Evolutionary conservation across 1,140 invertebrate species (phyloP).

Genomic region (Drosophila takahashii): DNA sequence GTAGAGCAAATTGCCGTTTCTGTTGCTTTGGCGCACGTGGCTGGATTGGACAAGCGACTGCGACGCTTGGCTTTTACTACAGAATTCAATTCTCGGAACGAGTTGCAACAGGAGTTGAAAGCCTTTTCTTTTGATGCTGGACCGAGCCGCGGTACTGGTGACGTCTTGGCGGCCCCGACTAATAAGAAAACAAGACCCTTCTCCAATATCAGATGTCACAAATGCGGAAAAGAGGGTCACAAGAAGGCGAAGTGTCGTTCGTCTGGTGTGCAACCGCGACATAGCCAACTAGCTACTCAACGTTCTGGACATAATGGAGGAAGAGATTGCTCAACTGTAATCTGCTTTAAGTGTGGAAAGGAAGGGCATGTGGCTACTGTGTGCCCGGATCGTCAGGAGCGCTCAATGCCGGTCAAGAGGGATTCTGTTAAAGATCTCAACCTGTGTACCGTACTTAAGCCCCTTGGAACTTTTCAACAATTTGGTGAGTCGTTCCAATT

Average conservation of each 20-base stretch:
- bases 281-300: neutral
- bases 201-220: neutral
- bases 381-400: too few relatives aligned
- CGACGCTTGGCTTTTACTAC: too few relatives aligned
- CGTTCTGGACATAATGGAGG: neutral
- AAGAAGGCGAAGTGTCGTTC: too few relatives aligned
- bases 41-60: neutral
- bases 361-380: too few relatives aligned
- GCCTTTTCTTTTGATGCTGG: neutral
- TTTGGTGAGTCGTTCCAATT: too few relatives aligned
- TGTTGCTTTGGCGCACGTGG: neutral
- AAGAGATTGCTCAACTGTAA: neutral
- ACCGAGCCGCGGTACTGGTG: neutral
- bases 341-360: neutral
- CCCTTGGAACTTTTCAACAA: too few relatives aligned
- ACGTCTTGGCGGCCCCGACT: neutral
- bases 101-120: too few relatives aligned
- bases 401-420: too few relatives aligned
- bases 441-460: too few relatives aligned
- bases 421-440: too few relatives aligned
- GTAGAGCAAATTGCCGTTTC: constrained; percentile 2
- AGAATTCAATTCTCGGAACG: too few relatives aligned
- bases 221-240: too few relatives aligned
- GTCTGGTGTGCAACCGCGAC: neutral
- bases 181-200: neutral